A percentile compares a stretch with the other conserved stretches of the same genome.
Conservation (phyloP, 2,888 invertebrate species). For the Cinara cedri region DNA sequence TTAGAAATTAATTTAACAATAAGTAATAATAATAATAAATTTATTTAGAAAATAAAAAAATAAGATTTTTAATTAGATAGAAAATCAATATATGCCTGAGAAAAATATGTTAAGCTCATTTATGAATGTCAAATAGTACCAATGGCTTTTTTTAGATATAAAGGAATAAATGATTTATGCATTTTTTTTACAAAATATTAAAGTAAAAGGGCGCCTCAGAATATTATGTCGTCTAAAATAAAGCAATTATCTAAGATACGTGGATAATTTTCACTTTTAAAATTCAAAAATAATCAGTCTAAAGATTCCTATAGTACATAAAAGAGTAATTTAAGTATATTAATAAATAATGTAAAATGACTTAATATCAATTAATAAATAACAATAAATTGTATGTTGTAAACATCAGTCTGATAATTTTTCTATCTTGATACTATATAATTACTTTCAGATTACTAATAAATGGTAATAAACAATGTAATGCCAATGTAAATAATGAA, state of each 20-base stretch:
- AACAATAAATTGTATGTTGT: neutral
- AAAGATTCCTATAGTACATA: constrained; percentile 19
- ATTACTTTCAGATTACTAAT: constrained; percentile 2
- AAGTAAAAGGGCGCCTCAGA: constrained; percentile 12
- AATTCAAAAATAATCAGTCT: constrained; percentile 38
- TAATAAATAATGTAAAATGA: constrained; percentile 4
- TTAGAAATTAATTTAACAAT: constrained; percentile 24
- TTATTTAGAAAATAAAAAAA: constrained; percentile 38
- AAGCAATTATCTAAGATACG: neutral
- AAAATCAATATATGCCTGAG: neutral
- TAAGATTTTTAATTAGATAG: constrained; percentile 6
- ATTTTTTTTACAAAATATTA: neutral
- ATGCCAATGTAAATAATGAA: constrained; percentile 19
- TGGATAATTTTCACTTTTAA: neutral
- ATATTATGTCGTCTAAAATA: constrained; percentile 18
- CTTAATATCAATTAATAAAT: neutral
- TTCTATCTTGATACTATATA: constrained; percentile 2
- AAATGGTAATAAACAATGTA: constrained; percentile 6
- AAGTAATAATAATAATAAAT: constrained; percentile 9
- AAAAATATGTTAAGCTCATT: constrained; percentile 30
- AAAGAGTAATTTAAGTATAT: constrained; percentile 24
- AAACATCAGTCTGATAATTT: constrained; percentile 28
- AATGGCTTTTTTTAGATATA: neutral
- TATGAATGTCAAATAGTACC: constrained; percentile 1
- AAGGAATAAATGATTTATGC: constrained; percentile 28